Percentiles rank a stretch among this genome's conserved stretches.
Conservation (phyloP, 2,113 vertebrate genomes). For the Lophotis ruficrista region DNA sequence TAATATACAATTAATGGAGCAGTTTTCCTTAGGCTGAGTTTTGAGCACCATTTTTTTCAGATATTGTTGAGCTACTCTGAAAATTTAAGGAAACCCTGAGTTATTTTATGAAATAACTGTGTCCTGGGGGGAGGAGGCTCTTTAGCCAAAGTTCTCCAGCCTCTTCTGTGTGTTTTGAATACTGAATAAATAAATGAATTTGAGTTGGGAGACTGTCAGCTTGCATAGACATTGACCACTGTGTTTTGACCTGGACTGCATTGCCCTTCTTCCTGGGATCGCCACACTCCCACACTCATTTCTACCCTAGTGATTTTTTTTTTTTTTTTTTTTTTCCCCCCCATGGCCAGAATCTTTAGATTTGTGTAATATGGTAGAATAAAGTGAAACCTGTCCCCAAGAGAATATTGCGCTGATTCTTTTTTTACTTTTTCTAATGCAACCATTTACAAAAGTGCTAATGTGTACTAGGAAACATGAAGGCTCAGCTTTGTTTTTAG, state of each 20-base stretch:
- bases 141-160: neutral
- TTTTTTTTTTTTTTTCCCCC: no score
- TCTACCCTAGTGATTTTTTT: neutral
- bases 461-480: conserved; percentile 17
- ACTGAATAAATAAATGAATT: neutral
- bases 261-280: neutral
- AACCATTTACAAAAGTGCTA: neutral
- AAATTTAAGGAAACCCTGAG: neutral
- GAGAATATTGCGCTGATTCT: neutral
- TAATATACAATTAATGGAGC: neutral
- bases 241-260: neutral
- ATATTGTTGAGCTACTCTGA: neutral
- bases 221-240: neutral
- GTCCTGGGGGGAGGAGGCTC: neutral
- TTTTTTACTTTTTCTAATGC: neutral
- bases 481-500: neutral
- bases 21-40: neutral
- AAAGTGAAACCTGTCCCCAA: neutral
- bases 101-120: neutral
- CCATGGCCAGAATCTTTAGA: neutral
- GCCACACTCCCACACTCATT: accelerated
- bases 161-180: neutral
- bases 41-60: neutral
- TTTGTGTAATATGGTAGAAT: no score
- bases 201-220: neutral